phyloP scores from a whole-genome alignment of 2,113 vertebrate genomes.

The Hyla sarda region DNA sequence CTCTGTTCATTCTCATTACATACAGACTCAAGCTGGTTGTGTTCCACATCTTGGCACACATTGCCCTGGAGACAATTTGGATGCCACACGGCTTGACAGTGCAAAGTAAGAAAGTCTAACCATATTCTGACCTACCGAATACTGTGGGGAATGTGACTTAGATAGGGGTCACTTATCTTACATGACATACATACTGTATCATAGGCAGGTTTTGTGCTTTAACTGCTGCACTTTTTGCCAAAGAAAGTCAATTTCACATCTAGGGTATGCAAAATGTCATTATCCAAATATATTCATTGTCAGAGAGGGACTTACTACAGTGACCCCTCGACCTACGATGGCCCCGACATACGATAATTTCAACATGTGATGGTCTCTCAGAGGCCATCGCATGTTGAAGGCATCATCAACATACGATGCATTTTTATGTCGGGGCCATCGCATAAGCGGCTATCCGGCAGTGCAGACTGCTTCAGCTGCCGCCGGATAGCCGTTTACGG shows the following conservation, averaged over 20 bases:
- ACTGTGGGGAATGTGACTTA: background rate
- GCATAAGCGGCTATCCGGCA: too few relatives aligned
- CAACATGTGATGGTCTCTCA: too few relatives aligned
- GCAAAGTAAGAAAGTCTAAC: background rate
- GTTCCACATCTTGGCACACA: constrained; percentile 71
- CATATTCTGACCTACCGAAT: background rate
- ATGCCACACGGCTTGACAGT: constrained; percentile 62
- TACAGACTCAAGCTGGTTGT: constrained; percentile 70
- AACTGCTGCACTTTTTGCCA: background rate
- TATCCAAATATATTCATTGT: background rate
- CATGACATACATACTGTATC: background rate
- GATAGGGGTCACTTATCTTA: background rate
- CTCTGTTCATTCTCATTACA: constrained; percentile 73
- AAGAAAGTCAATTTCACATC: background rate
- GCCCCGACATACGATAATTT: too few relatives aligned
- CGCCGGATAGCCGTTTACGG: too few relatives aligned
- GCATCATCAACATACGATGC: too few relatives aligned
- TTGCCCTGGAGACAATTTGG: constrained; percentile 66
- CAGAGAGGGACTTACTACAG: background rate
- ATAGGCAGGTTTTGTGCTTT: background rate
- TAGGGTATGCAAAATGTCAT: background rate
- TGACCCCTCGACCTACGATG: too few relatives aligned
- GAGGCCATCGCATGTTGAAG: too few relatives aligned
- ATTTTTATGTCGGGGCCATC: too few relatives aligned
- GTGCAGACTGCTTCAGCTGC: too few relatives aligned